Base-by-base conservation (phyloP, 1,140 invertebrate genomes). In the Cydia fagiglandana region DNA sequence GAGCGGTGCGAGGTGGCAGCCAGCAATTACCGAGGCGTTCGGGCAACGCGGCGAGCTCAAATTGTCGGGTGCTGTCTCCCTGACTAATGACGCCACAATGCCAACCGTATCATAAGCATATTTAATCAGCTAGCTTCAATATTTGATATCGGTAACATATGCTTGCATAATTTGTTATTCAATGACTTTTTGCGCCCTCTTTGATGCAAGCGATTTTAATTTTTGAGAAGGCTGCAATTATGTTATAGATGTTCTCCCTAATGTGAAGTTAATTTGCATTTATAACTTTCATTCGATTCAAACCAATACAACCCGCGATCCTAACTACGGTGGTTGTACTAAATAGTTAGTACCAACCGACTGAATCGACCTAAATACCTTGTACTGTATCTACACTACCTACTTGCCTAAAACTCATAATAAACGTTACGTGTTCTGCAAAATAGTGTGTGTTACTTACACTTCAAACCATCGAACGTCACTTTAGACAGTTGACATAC, bases 41-140 rank as follows among this genome's bases (percentile, higher is more conserved):
- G 70, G 75, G 61, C 74, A 70, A 76, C 78, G 77, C 76, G 61
- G 77, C 81, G 78, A 78, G 83, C 53, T 87, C 84, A 91, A 92
- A 92, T 91, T 92, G 84, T 88, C 76, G 82, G 89, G 80, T 90
- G 73, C 50, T 86, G 85, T 87, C 84, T 87, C 87, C 75, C 81
- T 91, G 89, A 90, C 89, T 90, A 92, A 92, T 92, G 90, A 92
- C 80, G 75, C 80, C 50, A 77, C 81, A 81, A 81, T 78, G 79
- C 78, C 79, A 83, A 81, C 78, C 70, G 78, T 83, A 80, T 82
- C 83, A 84, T 85, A 79, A 86, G 80, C 81, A 85, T 88, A 86
- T 85, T 88, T 84, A 86, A 86, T 84, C 81, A 84, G 82, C 74
- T 76, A 74, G 77, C 70, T 84, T 84, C 77, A 86, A 84, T 87